These are phyloP conservation scores for Philopotamus ludificatus DNA, from an alignment of 1,140 invertebrate genomes.

Conservation along the genomic window DNA sequence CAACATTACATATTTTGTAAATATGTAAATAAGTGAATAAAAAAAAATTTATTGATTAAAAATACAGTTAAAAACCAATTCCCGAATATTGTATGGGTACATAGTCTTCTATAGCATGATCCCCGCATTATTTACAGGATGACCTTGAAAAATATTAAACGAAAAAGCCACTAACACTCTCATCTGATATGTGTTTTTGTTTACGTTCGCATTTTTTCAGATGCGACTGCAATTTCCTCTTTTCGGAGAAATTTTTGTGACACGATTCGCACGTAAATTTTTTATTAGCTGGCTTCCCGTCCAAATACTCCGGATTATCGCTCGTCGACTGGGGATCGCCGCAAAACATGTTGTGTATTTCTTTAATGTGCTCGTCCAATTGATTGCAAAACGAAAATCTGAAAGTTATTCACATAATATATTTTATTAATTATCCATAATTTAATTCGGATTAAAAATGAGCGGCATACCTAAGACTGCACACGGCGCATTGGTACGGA, in stretches of 20 bases:
- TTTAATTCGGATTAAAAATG: background rate
- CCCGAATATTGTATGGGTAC: too few relatives aligned
- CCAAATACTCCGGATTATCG: background rate
- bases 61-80: too few relatives aligned
- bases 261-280: conserved; percentile 27
- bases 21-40: background rate
- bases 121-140: too few relatives aligned
- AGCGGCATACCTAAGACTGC: conserved; percentile 19
- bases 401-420: background rate
- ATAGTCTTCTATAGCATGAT: too few relatives aligned
- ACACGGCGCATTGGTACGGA: conserved; percentile 34
- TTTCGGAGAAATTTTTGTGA: conserved; percentile 26
- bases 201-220: conserved; percentile 27
- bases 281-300: conserved; percentile 9
- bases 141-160: too few relatives aligned
- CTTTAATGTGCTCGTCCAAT: conserved; percentile 30
- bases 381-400: conserved; percentile 15
- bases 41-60: conserved; percentile 3
- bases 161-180: too few relatives aligned
- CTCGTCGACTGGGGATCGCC: background rate
- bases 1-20: too few relatives aligned
- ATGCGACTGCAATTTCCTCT: conserved; percentile 23
- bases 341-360: conserved; percentile 6
- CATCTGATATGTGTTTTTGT: conserved; percentile 4
- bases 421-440: background rate